These are phyloP conservation scores for Corythoichthys intestinalis DNA, from an alignment of 2,113 vertebrate species.

Conservation along the genomic window DNA sequence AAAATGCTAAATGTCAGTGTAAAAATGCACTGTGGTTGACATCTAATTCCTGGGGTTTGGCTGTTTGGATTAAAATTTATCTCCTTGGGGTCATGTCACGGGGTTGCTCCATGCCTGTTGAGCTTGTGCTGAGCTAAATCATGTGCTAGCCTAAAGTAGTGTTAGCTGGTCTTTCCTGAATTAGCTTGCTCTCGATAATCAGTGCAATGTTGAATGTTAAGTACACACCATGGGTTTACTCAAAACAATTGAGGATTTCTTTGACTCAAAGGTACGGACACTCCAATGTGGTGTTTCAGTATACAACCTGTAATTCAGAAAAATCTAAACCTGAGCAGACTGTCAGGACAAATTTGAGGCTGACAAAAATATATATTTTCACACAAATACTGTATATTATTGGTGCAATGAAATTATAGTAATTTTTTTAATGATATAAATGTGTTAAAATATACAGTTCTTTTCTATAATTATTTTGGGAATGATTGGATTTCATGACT, in stretches of 20 bases:
- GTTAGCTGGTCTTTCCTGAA: background rate
- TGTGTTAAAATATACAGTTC: background rate
- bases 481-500: background rate
- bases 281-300: background rate
- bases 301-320: background rate
- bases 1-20: conserved; percentile 49
- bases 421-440: background rate
- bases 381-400: too few species aligned
- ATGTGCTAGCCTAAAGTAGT: background rate
- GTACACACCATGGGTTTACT: background rate
- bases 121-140: background rate
- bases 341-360: too few species aligned
- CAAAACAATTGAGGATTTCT: background rate
- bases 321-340: too few species aligned
- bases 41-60: conserved; percentile 33
- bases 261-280: background rate
- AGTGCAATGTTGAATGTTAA: background rate
- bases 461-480: background rate
- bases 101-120: background rate
- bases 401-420: background rate
- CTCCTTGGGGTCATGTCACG: conserved; percentile 3
- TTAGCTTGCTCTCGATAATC: background rate
- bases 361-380: too few species aligned
- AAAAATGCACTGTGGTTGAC: conserved; percentile 21
- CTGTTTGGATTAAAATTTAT: conserved; percentile 6